Conservation (phyloP, 2,888 invertebrate genomes). For the Cremastinae sp. region DNA sequence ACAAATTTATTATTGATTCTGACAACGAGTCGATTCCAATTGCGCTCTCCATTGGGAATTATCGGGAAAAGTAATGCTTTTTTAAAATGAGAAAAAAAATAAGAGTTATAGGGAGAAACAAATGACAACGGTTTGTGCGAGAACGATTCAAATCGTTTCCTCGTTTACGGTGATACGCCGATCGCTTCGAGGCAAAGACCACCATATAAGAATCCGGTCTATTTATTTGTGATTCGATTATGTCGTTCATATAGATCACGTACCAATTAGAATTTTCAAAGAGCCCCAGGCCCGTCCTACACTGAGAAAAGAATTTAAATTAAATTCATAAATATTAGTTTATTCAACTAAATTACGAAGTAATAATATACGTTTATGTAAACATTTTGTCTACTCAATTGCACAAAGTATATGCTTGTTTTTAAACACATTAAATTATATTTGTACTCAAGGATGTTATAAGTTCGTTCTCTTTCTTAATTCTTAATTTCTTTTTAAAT, state of each 20-base stretch:
- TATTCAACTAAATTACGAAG: no score
- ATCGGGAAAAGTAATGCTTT: not conserved
- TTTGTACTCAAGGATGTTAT: no score
- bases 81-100: conserved; percentile 33
- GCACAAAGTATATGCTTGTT: no score
- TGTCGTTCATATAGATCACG: conserved; percentile 67
- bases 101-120: conserved; percentile 42
- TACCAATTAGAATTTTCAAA: conserved; percentile 74
- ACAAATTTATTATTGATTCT: conserved; percentile 54
- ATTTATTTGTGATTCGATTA: conserved; percentile 72
- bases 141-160: conserved; percentile 76
- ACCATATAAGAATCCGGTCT: conserved; percentile 68
- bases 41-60: conserved; percentile 39
- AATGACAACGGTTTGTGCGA: conserved; percentile 51
- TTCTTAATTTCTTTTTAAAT: no score
- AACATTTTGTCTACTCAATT: no score
- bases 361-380: no score
- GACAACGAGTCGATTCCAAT: conserved; percentile 52
- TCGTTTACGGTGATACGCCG: conserved; percentile 63
- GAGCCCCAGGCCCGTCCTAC: conserved; percentile 38
- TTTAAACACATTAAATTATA: no score
- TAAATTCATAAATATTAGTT: no score
- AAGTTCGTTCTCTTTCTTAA: no score
- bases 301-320: conserved; percentile 9
- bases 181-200: conserved; percentile 58